Evolutionary conservation across 2,888 invertebrate species (phyloP).

Genomic region (Muschampia plurimacula): DNA sequence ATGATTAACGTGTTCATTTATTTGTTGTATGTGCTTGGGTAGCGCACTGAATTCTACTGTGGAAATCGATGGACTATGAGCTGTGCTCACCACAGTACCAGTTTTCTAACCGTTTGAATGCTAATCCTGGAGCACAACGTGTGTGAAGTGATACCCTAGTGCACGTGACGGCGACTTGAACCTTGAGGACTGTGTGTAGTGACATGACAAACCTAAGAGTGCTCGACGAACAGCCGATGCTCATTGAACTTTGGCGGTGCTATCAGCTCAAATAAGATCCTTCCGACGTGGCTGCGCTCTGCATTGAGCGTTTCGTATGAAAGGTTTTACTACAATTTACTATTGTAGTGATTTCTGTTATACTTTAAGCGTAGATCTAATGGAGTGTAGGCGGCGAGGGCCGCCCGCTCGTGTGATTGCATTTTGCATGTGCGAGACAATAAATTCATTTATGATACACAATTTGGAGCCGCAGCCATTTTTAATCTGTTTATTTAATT

Average conservation of each 20-base stretch:
- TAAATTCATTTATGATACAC: slow-evolving; percentile 57
- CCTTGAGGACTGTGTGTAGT: slow-evolving; percentile 43
- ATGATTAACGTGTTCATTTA: slow-evolving; percentile 27
- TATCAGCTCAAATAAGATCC: slow-evolving; percentile 40
- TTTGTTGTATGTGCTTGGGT: slow-evolving; percentile 49
- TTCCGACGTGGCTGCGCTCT: slow-evolving; percentile 32
- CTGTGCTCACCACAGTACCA: slow-evolving; percentile 77
- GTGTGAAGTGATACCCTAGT: slow-evolving; percentile 69
- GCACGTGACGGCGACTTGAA: slow-evolving; percentile 51
- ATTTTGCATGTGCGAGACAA: slow-evolving; percentile 82
- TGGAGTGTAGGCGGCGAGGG: slow-evolving; percentile 42
- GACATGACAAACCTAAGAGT: slow-evolving; percentile 32
- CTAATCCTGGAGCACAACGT: slow-evolving; percentile 68
- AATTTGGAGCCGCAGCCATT: slow-evolving; percentile 44
- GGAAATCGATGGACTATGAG: slow-evolving; percentile 77
- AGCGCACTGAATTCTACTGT: slow-evolving; percentile 63
- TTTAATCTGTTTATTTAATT: slow-evolving; percentile 41
- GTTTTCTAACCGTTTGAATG: slow-evolving; percentile 74
- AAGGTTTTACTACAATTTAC: slow-evolving; percentile 40
- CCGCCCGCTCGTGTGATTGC: slow-evolving; percentile 60
- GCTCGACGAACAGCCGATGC: slow-evolving; percentile 42
- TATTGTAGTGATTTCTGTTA: slow-evolving; percentile 49
- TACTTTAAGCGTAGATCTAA: slow-evolving; percentile 55
- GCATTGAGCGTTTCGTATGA: slow-evolving; percentile 29
- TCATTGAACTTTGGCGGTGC: slow-evolving; percentile 48